Evolutionary conservation across 1,140 invertebrate species (phyloP).

Genomic region (Neodiprion pinetum): DNA sequence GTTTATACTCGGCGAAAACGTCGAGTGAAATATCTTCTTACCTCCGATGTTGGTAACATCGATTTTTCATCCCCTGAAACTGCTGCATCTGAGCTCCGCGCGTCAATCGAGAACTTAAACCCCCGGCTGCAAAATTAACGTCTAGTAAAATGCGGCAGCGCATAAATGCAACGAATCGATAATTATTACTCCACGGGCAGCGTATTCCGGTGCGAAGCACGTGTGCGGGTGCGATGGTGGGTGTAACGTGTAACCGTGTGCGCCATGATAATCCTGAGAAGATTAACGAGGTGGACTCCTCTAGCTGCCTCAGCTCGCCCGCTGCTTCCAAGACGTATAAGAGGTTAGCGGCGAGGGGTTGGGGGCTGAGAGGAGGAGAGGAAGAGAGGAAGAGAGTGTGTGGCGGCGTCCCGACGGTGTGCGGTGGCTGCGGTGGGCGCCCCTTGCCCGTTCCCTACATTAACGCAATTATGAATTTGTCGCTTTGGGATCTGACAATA

Average conservation of each 20-base stretch:
- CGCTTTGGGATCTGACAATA: slow-evolving; percentile 60
- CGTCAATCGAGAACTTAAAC: too few relatives aligned
- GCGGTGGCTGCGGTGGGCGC: slow-evolving; percentile 51
- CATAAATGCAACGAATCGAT: slow-evolving; percentile 43
- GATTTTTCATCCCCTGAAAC: too few relatives aligned
- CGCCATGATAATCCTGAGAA: slow-evolving; percentile 53
- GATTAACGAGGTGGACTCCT: slow-evolving; percentile 53
- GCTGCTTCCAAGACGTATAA: slow-evolving; percentile 15
- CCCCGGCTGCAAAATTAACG: too few relatives aligned
- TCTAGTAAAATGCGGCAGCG: too few relatives aligned
- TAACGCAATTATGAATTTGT: slow-evolving; percentile 64
- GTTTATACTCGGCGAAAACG: too few relatives aligned
- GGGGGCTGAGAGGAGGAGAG: too few relatives aligned
- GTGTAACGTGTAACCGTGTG: slow-evolving; percentile 25
- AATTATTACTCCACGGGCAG: slow-evolving; percentile 46
- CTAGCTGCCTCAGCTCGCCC: slow-evolving; percentile 20
- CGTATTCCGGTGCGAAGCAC: neutral
- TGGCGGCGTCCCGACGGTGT: slow-evolving; percentile 48
- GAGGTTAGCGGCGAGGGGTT: neutral
- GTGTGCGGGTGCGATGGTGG: slow-evolving; percentile 43
- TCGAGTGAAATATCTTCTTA: too few relatives aligned
- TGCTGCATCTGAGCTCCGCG: too few relatives aligned
- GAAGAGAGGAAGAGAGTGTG: slow-evolving; percentile 26
- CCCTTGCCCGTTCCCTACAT: slow-evolving; percentile 50
- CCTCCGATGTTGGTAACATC: too few relatives aligned